phyloP scores from a whole-genome alignment of 2,797 vertebrate species.

The Champsocephalus esox region DNA sequence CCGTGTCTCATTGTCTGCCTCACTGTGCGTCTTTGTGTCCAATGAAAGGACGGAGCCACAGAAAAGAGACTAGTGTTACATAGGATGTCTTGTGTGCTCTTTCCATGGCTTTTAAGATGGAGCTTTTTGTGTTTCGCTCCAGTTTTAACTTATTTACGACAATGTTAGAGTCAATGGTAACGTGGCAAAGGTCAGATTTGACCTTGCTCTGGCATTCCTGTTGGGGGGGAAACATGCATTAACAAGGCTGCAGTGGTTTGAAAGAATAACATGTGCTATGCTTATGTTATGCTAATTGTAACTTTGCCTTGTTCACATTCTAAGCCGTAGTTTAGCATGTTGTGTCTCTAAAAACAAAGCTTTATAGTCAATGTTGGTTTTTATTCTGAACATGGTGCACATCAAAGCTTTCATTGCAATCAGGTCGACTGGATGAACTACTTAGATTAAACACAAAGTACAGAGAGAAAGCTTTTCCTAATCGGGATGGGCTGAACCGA shows the following conservation, averaged over 20 bases:
- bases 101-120: conserved; percentile 46
- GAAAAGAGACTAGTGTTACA: conserved; percentile 80
- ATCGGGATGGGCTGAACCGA: conserved; percentile 5
- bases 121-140: conserved; percentile 23
- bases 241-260: not conserved
- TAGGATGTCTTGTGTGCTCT: conserved; percentile 69
- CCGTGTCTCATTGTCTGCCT: conserved; percentile 74
- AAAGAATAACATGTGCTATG: conserved; percentile 22
- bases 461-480: not conserved
- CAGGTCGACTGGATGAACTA: conserved; percentile 1
- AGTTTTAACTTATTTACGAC: conserved; percentile 34
- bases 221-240: not conserved
- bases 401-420: not conserved
- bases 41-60: conserved; percentile 73
- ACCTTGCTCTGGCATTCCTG: not conserved
- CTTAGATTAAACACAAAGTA: conserved; percentile 8
- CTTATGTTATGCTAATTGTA: not conserved
- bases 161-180: conserved; percentile 7
- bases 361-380: not conserved
- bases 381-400: not conserved
- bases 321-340: not conserved
- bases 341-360: not conserved
- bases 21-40: conserved; percentile 78
- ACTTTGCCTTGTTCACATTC: not conserved
- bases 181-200: not conserved